Conservation (phyloP, 1,140 invertebrate species). For the Drosophila prosaltans region DNA sequence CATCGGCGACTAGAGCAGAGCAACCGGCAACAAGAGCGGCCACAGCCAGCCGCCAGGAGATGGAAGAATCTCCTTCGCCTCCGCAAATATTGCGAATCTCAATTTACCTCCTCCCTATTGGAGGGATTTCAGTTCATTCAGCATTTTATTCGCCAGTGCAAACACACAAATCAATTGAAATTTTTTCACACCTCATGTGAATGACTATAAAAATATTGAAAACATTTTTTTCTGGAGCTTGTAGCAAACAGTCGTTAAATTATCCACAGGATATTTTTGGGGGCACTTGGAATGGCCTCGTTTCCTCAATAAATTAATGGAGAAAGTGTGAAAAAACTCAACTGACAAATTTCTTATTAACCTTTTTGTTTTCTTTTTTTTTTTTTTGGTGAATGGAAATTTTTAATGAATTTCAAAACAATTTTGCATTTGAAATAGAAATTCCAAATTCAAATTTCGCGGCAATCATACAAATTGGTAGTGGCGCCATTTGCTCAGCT, state of each 20-base stretch:
- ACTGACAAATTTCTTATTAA: not conserved
- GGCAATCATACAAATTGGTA: too few species aligned
- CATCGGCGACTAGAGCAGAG: too few species aligned
- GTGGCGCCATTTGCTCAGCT: not conserved
- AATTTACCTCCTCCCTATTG: slow-evolving; percentile 9
- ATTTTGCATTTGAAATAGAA: not conserved
- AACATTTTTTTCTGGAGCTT: slow-evolving; percentile 2
- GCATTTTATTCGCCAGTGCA: slow-evolving; percentile 36
- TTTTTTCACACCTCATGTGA: slow-evolving; percentile 47
- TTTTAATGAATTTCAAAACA: not conserved
- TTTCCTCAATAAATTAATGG: slow-evolving; percentile 1
- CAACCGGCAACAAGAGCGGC: too few species aligned
- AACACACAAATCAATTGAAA: slow-evolving; percentile 51
- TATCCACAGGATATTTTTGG: slow-evolving; percentile 45
- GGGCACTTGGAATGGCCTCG: slow-evolving; percentile 7
- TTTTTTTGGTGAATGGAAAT: not conserved
- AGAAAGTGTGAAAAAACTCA: not conserved
- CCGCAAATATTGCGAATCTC: slow-evolving; percentile 10
- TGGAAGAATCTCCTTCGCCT: slow-evolving; percentile 26
- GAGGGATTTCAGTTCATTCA: slow-evolving; percentile 45
- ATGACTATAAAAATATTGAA: slow-evolving; percentile 56
- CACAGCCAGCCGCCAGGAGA: not conserved
- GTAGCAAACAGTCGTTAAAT: slow-evolving; percentile 42
- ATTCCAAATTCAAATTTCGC: not conserved
- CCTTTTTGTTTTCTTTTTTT: too few species aligned